Evolutionary conservation across 2,113 vertebrate species (phyloP).

Genomic region (Haliaeetus leucogaster): DNA sequence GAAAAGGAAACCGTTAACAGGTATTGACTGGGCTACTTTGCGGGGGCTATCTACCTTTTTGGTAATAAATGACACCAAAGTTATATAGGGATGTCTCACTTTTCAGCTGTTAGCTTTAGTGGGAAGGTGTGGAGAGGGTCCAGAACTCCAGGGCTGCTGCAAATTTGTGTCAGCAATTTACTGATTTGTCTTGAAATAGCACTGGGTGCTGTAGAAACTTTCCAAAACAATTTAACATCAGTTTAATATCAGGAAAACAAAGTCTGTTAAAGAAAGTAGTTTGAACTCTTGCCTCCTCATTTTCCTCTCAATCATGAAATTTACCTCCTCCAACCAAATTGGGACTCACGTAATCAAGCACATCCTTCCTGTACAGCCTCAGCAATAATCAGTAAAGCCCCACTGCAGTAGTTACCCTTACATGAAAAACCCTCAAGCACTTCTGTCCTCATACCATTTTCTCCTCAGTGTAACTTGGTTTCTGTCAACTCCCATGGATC

Average conservation of each 20-base stretch:
- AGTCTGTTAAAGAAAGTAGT: neutral
- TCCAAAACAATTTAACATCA: slow-evolving; percentile 21
- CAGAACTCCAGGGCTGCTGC: neutral
- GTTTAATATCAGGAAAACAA: neutral
- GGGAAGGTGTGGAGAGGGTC: neutral
- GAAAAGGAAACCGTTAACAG: neutral
- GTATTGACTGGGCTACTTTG: neutral
- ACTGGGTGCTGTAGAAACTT: neutral
- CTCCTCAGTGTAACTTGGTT: neutral
- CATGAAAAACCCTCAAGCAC: neutral
- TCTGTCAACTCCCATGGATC: neutral
- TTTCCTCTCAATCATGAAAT: neutral
- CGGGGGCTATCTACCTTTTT: neutral
- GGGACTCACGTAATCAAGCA: neutral
- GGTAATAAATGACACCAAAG: neutral
- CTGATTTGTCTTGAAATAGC: neutral
- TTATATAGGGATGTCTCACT: neutral
- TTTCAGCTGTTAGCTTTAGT: neutral
- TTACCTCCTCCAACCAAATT: neutral
- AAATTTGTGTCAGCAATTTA: neutral
- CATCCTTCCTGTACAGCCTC: neutral
- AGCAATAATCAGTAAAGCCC: neutral
- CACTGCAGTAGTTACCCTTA: neutral
- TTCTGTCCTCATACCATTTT: neutral
- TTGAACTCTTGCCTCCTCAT: neutral